Evolutionary conservation across 2,113 vertebrate genomes (phyloP), one percentile per base, ranked within the genome.

Genomic region (Xenopus borealis): DNA sequence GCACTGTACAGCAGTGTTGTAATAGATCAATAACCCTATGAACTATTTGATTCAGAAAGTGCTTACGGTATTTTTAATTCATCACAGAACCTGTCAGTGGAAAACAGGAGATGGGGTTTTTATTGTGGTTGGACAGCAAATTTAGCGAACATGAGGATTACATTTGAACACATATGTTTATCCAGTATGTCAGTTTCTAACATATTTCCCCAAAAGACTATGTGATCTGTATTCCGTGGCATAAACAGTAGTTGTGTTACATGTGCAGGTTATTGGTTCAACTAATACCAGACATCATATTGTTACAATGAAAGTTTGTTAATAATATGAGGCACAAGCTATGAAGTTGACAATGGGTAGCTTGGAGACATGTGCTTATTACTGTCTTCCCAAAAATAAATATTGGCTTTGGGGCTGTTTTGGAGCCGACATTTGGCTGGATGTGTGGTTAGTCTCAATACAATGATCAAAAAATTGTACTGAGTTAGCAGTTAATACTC

Each of bases 401-500:
- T 62, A 79, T 45, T 79, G 11, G 23, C 59, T 59, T 68, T 86
- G 71, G 81, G 79, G 69, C 83, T 83, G 67, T 11, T 71, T 66
- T 62, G 67, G 71, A 79, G 79, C 72, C 82, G 71, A 81, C 80
- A 80, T 72, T 83, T 83, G 82, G 80, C 83, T 81, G 82, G 59
- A 59, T 83, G 77, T 83, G 82, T 63, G 23, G 78, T 85, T 86
- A 83, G 87, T 89, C 72, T 80, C 78, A 79, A 82, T 67, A 83
- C 8, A 4, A 70, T 82, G 90, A 86, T 88, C 80, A 85, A 83
- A 88, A 84, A 86, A 79, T 67, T 84, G 81, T 83, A 85, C 75
- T 78, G 83, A 83, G 86, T 85, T 88, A 87, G 84, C 84, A 82
- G 87, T 86, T 87, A 87, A 88, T 85, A 83, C 72, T 78, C 82